These are phyloP conservation scores for Apus apus DNA, from an alignment of 2,113 vertebrate species.

Conservation along the genomic window DNA sequence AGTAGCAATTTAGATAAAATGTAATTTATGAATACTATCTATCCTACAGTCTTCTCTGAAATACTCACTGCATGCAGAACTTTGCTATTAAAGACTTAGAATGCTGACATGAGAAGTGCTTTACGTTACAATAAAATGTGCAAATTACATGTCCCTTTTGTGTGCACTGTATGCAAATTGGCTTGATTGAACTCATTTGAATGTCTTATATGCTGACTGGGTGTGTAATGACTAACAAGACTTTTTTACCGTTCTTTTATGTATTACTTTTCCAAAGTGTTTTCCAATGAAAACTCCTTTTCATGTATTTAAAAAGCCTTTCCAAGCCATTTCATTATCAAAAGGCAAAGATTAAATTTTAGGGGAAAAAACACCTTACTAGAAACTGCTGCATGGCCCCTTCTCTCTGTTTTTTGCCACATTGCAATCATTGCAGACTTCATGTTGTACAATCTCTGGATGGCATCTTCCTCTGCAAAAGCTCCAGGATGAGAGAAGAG, in stretches of 20 bases:
- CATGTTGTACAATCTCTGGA: rapidly evolving
- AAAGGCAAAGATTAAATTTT: not conserved
- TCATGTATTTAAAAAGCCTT: not conserved
- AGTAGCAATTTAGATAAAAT: slow-evolving; percentile 57
- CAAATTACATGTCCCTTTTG: slow-evolving; percentile 1
- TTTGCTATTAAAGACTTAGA: slow-evolving; percentile 46
- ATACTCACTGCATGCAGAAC: not conserved
- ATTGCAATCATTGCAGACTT: not conserved
- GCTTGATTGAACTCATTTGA: not conserved
- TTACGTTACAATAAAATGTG: slow-evolving; percentile 39
- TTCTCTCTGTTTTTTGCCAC: not conserved
- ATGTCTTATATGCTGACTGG: not conserved
- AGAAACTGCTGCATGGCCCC: not conserved
- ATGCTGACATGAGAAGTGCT: slow-evolving; percentile 44
- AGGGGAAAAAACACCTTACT: not conserved
- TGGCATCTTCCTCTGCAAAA: not conserved
- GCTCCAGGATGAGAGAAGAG: not conserved
- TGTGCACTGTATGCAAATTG: slow-evolving; percentile 22
- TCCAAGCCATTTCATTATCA: not conserved
- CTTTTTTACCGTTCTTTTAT: not conserved
- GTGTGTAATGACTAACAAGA: slow-evolving; percentile 10
- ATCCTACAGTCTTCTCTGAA: slow-evolving; percentile 30
- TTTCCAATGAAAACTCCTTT: not conserved
- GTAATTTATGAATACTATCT: slow-evolving; percentile 59
- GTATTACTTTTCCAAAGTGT: not conserved